Evolutionary conservation across 2,113 vertebrate genomes (phyloP), one percentile per base, ranked within the genome.

Genomic region (Lepisosteus oculatus): DNA sequence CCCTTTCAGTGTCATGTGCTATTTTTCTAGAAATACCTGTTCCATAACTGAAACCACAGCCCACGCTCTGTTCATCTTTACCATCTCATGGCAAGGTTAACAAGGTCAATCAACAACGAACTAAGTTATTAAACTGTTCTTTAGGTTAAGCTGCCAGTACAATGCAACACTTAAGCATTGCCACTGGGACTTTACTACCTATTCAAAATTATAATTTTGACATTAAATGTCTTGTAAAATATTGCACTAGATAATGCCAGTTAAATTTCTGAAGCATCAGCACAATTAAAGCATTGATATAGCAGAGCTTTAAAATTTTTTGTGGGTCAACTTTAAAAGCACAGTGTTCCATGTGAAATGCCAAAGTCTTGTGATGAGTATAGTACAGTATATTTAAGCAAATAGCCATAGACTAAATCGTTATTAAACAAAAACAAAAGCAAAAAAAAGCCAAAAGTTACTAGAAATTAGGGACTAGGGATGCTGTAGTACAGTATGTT

Each of bases 181-280:
- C 71, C 79, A 57, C 69, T 70, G 55, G 61, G 74, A 77, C 55
- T 71, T 66, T 74, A 54, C 75, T 79, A 13, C 13, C 56, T 11
- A 3, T 59, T 62, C 70, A 56, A 80, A 80, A 79, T 80, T 76
- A 72, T 73, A 73, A 77, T 69, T 82, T 68, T 77, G 67, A 78
- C 74, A 74, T 78, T 69, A 74, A 67, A 65, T 76, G 47, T 73
- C 55, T 61, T 77, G 76, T 80, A 72, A 78, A 87, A 82, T 74
- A 67, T 70, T 76, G 67, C 72, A 75, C 63, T 59, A 44, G 43
- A 77, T 61, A 3, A 73, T 81, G 73, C 76, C 74, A 79, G 77
- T 83, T 85, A 80, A 61, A 8, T 81, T 80, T 80, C 71, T 67
- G 55, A 61, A 45, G 69, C 57, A 78, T 86, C 83, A 83, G 81